Evolutionary conservation across 2,797 vertebrate species (phyloP).

Genomic region (Malacoraja senta): DNA sequence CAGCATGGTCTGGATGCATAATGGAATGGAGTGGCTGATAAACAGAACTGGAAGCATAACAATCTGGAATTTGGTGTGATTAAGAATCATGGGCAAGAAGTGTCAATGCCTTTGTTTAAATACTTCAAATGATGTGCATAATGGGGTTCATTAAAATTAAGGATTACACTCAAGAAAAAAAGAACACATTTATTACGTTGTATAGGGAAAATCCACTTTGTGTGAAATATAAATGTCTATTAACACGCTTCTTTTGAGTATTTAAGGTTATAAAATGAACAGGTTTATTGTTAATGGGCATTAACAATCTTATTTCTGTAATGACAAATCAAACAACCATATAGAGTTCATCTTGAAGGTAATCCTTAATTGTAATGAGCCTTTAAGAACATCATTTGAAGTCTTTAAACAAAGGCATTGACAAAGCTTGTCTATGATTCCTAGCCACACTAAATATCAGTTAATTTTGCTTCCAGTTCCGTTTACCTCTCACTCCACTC

Average conservation of each 20-base stretch:
- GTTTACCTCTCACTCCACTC: background rate
- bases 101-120: background rate
- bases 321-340: background rate
- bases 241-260: background rate
- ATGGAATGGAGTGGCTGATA: background rate
- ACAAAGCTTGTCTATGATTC: background rate
- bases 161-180: background rate
- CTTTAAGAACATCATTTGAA: background rate
- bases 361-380: background rate
- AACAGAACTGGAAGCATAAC: background rate
- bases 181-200: background rate
- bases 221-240: background rate
- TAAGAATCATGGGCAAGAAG: background rate
- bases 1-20: background rate
- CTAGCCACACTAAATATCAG: background rate
- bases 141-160: background rate
- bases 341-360: background rate
- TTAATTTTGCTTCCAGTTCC: background rate
- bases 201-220: background rate
- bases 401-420: background rate
- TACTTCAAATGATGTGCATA: background rate
- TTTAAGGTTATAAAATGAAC: background rate
- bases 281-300: slow-evolving; percentile 2
- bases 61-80: background rate
- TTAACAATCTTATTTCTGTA: background rate